These are phyloP conservation scores for Dallia pectoralis DNA, from an alignment of 2,797 vertebrate species.

Conservation along the genomic window DNA sequence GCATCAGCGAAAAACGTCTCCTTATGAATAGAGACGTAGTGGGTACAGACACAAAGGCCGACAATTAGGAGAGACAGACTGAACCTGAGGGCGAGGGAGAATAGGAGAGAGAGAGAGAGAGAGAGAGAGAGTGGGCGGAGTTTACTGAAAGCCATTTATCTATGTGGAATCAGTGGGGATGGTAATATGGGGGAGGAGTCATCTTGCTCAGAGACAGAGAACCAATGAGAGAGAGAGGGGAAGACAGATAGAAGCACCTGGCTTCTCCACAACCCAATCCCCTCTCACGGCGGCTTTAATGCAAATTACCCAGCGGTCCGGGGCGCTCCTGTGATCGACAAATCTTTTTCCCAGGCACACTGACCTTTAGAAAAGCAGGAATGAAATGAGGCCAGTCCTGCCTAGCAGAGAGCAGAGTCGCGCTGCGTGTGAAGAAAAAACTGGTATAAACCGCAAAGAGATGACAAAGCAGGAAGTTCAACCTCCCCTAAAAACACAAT, in stretches of 20 bases:
- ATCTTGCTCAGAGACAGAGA: slow-evolving; percentile 13
- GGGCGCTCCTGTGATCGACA: slow-evolving; percentile 56
- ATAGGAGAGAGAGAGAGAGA: not conserved
- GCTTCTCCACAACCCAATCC: not conserved
- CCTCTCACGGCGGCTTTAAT: slow-evolving; percentile 56
- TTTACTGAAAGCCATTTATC: slow-evolving; percentile 29
- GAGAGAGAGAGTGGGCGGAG: not conserved
- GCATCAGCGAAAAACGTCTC: slow-evolving; percentile 8
- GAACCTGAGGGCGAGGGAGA: not conserved
- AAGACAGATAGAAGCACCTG: slow-evolving; percentile 26
- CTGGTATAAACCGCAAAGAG: slow-evolving; percentile 34
- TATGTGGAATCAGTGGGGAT: slow-evolving; percentile 33
- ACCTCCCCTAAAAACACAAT: slow-evolving; percentile 35
- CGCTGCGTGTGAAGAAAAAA: not conserved
- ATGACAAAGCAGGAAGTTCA: slow-evolving; percentile 52
- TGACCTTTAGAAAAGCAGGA: slow-evolving; percentile 68
- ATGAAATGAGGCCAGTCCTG: slow-evolving; percentile 44
- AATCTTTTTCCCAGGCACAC: slow-evolving; percentile 58
- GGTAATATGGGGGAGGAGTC: slow-evolving; percentile 42
- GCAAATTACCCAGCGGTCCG: slow-evolving; percentile 64
- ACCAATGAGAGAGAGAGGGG: slow-evolving; percentile 24
- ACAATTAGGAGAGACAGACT: no score
- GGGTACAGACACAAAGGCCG: not conserved
- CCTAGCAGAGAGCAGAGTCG: slow-evolving; percentile 22
- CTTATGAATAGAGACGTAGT: not conserved